phyloP scores from a whole-genome alignment of 2,113 vertebrate genomes.

The Lucifuga dentata region DNA sequence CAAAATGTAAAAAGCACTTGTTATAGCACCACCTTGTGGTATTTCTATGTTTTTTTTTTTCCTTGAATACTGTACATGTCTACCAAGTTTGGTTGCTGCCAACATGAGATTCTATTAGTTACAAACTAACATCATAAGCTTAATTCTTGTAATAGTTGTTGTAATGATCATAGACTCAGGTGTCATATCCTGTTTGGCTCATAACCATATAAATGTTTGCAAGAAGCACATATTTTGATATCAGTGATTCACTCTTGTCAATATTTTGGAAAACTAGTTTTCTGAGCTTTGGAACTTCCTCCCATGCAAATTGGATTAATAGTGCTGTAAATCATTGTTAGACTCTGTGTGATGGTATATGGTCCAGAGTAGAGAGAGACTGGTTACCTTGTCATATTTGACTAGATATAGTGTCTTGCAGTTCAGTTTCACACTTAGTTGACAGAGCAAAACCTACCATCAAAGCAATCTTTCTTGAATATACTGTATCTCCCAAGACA shows the following conservation, averaged over 20 bases:
- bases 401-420: not conserved
- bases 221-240: constrained; percentile 47
- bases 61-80: too few species aligned
- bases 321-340: not conserved
- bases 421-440: constrained; percentile 8
- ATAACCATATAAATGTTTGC: constrained; percentile 31
- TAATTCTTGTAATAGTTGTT: constrained; percentile 28
- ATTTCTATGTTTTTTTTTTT: too few species aligned
- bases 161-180: constrained; percentile 38
- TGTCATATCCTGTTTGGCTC: constrained; percentile 21
- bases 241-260: constrained; percentile 42
- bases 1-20: too few species aligned
- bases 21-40: too few species aligned
- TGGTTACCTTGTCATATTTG: not conserved
- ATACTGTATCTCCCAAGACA: constrained; percentile 5
- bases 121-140: constrained; percentile 48
- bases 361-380: not conserved
- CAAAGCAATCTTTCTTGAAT: constrained; percentile 13
- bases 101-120: constrained; percentile 50
- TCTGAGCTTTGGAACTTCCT: not conserved
- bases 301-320: not conserved
- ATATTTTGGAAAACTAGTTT: constrained; percentile 44
- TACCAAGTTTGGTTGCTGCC: too few species aligned
- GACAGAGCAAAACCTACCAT: constrained; percentile 7
- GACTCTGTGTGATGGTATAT: not conserved